These are phyloP conservation scores for Lophius americanus DNA, from an alignment of 2,797 vertebrate genomes.

Conservation along the genomic window DNA sequence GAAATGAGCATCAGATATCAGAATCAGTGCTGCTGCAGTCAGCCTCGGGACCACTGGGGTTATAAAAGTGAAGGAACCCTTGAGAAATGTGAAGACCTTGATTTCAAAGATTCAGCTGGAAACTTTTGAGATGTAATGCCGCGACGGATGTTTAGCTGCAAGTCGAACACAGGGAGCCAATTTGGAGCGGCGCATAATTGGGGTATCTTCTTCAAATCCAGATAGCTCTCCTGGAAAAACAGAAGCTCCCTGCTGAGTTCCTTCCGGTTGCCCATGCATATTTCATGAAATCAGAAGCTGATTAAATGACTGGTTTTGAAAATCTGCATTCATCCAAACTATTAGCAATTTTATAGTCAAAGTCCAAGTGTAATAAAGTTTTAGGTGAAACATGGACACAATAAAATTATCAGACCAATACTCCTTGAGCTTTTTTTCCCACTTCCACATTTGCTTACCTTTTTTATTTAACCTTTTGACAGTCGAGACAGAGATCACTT, in stretches of 20 bases:
- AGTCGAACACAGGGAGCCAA: constrained; percentile 47
- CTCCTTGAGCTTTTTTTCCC: too few species aligned
- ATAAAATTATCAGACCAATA: too few species aligned
- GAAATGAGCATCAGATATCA: constrained; percentile 41
- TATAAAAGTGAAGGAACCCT: constrained; percentile 7
- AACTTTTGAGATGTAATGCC: constrained; percentile 37
- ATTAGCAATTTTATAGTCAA: constrained; percentile 32
- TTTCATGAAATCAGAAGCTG: constrained; percentile 80
- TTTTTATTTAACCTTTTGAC: too few species aligned
- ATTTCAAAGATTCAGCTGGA: constrained; percentile 28
- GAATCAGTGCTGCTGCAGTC: background rate
- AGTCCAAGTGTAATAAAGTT: constrained; percentile 5
- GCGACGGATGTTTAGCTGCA: constrained; percentile 12
- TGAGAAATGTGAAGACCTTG: constrained; percentile 8
- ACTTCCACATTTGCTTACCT: too few species aligned
- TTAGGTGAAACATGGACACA: background rate
- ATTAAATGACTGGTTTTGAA: constrained; percentile 68
- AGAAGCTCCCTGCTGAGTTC: constrained; percentile 54
- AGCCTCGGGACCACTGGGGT: background rate
- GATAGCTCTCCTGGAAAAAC: constrained; percentile 47
- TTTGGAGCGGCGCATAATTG: constrained; percentile 60
- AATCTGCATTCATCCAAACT: constrained; percentile 57
- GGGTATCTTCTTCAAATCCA: constrained; percentile 41
- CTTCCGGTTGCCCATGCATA: constrained; percentile 73
- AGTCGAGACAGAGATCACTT: too few species aligned